Conservation (phyloP, 2,888 invertebrate genomes). For the Eutolmus rufibarbis region DNA sequence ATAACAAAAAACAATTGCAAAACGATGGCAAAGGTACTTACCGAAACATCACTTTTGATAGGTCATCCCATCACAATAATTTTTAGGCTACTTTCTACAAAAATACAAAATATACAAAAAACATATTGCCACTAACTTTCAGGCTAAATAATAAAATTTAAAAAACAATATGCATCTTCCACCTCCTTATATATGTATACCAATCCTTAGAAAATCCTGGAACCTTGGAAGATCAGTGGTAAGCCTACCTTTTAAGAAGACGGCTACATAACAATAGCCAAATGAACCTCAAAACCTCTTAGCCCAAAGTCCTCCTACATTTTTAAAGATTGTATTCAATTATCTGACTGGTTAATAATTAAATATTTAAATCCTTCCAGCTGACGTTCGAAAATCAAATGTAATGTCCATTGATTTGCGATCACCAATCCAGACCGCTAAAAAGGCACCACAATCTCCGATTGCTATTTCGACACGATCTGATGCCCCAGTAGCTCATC, state of each 20-base stretch:
- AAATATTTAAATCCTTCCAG: not conserved
- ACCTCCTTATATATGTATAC: not conserved
- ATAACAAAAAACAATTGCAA: slow-evolving; percentile 50
- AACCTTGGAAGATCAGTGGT: not conserved
- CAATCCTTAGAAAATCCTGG: not conserved
- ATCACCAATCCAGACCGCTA: slow-evolving; percentile 53
- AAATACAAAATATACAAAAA: not conserved
- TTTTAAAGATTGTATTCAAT: not conserved
- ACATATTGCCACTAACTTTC: not conserved
- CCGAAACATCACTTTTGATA: not conserved
- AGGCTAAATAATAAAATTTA: not conserved
- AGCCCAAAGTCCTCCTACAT: not conserved
- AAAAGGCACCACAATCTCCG: slow-evolving; percentile 29
- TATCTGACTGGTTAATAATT: not conserved
- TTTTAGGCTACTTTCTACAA: not conserved
- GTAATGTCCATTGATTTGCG: slow-evolving; percentile 59
- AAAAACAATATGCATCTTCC: not conserved
- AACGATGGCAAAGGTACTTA: slow-evolving; percentile 8
- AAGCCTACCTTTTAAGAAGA: not conserved
- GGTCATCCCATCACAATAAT: slow-evolving; percentile 27
- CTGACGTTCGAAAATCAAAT: slow-evolving; percentile 60
- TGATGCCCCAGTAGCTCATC: slow-evolving; percentile 57
- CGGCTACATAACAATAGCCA: not conserved
- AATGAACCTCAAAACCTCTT: not conserved
- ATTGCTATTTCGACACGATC: not conserved